These are phyloP conservation scores for Bergia puertoricense DNA, from an alignment of 92 coral and sea anemone genomes.

Conservation along the genomic window DNA sequence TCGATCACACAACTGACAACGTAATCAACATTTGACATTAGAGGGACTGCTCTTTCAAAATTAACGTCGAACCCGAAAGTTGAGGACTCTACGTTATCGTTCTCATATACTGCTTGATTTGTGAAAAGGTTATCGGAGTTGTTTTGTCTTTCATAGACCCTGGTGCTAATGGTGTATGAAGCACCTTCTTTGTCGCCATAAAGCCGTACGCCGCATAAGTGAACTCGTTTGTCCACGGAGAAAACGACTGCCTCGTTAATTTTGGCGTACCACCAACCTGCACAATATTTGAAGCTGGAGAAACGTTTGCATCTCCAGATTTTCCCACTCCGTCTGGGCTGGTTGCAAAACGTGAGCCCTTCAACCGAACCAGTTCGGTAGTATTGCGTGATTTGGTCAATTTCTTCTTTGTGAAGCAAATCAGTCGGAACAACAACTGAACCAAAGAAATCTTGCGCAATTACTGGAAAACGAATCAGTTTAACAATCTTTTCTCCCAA, in stretches of 20 bases:
- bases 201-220: constrained; percentile 40
- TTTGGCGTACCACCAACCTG: constrained; percentile 18
- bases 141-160: constrained; percentile 21
- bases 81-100: constrained; percentile 17
- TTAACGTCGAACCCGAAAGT: constrained; percentile 41
- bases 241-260: constrained; percentile 40
- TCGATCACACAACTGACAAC: constrained; percentile 13
- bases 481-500: constrained; percentile 56
- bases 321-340: background rate
- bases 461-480: constrained; percentile 55
- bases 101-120: constrained; percentile 14
- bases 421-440: constrained; percentile 39
- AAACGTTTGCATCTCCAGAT: constrained; percentile 14
- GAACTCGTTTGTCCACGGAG: constrained; percentile 26
- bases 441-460: constrained; percentile 56
- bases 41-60: constrained; percentile 33
- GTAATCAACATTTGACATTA: constrained; percentile 17
- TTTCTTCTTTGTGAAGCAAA: constrained; percentile 30
- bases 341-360: background rate
- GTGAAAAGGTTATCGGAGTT: background rate
- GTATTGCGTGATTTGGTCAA: background rate
- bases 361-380: background rate
- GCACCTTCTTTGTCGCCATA: constrained; percentile 44
- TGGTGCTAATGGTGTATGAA: background rate
- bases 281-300: background rate